Base-by-base conservation (phyloP, 2,888 invertebrate species). In the Drosophila leonis region DNA sequence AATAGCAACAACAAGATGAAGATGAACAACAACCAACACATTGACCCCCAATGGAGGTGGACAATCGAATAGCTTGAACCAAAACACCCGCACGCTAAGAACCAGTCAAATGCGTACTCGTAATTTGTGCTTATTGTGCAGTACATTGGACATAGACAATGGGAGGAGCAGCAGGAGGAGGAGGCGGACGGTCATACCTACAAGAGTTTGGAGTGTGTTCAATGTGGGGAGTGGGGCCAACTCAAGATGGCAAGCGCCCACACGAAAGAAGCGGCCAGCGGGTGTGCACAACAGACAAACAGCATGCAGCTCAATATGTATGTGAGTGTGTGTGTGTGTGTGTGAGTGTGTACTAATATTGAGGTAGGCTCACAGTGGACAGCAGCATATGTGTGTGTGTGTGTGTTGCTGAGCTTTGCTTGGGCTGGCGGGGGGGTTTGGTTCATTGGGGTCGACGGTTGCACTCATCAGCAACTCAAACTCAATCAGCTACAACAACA, bases 111-210 rank as follows among this genome's bases (percentile, higher is more conserved):
- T 78, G 66, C 76, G 79, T 65, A 75, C 83, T 75, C 79, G 87
- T 82, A 88, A 87, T 87, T 87, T 87, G 87, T 79, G 83, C 81
- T 82, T 78, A 83, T 87, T 88, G 89, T 87, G 77, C 83, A 79
- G 52, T 65, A 57, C 72, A 65, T 31, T 75, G 69, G 61, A n/a
- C 56, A 57, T 60, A 71, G 49, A 48, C 61, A 66, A 52, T 35
- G 56, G 15, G 29, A 24, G 33, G 39, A 15, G 31, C 3, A 31
- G 65, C 31, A 37, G 46, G 4, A 31, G 20, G 37, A 18, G 27
- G 27, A 6, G n/a, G 48, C 10, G 56, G 6, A 15, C 15, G 18
- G 13, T 29, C 27, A 29, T n/a, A 3, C 29, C 29, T 18, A 13
- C 31, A 42, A 56, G 39, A 29, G 54, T 18, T 18, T 10, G 37